A percentile compares a stretch with the other conserved stretches of the same genome.
Evolutionary conservation across 2,888 invertebrate genomes (phyloP).

Genomic region (Spilosoma lubricipeda): DNA sequence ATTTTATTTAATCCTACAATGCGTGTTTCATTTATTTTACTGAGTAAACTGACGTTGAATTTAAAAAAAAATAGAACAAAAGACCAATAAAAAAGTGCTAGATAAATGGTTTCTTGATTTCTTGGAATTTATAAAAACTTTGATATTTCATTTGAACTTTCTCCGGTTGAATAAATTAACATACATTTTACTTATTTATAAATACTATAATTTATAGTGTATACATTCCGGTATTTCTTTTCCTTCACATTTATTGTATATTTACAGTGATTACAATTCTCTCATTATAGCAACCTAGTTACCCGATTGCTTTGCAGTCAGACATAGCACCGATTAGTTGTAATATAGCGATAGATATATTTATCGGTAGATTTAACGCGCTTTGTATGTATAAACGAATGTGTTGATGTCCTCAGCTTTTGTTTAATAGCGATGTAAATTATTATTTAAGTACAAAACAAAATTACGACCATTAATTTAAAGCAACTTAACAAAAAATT

Average conservation of each 20-base stretch:
- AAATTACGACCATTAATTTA: not conserved
- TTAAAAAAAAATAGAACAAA: too few relatives aligned
- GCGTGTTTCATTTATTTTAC: not conserved
- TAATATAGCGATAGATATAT: constrained; percentile 66
- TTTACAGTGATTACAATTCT: too few relatives aligned
- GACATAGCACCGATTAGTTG: constrained; percentile 70
- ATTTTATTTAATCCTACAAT: not conserved
- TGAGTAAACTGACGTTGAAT: too few relatives aligned
- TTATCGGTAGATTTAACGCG: constrained; percentile 67
- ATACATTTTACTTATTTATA: not conserved
- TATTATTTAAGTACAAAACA: not conserved
- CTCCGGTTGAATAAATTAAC: not conserved
- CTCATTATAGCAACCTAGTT: constrained; percentile 44
- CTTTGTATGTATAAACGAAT: constrained; percentile 70
- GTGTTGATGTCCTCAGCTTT: constrained; percentile 48
- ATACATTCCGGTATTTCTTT: constrained; percentile 8
- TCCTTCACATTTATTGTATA: constrained; percentile 25
- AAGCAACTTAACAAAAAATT: not conserved
- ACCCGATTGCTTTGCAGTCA: constrained; percentile 59
- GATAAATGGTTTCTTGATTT: not conserved
- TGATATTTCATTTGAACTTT: not conserved
- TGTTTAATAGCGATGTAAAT: constrained; percentile 46
- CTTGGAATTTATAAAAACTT: not conserved
- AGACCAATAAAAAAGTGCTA: too few relatives aligned
- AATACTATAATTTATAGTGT: not conserved